phyloP scores from a whole-genome alignment of 1,140 invertebrate species.

The Tyrophagus putrescentiae region DNA sequence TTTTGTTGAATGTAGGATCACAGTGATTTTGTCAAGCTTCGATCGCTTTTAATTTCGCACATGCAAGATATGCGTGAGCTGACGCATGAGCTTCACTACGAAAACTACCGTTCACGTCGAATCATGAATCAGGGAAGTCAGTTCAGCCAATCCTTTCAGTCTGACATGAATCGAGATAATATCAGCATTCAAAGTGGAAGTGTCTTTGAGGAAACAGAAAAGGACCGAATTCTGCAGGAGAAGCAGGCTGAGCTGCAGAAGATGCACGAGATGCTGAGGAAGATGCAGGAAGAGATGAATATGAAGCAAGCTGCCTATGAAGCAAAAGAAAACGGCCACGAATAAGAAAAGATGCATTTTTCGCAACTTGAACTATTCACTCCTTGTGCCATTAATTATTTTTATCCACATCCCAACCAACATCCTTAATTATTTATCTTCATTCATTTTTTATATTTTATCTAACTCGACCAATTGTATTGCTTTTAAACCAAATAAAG shows the following conservation, averaged over 20 bases:
- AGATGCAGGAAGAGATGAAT: slow-evolving; percentile 25
- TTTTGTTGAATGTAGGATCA: no score
- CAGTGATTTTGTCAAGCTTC: slow-evolving; percentile 47
- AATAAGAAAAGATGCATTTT: not conserved
- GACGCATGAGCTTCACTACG: slow-evolving; percentile 43
- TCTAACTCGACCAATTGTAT: no score
- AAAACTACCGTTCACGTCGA: slow-evolving; percentile 39
- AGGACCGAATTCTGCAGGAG: slow-evolving; percentile 67
- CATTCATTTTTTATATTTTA: no score
- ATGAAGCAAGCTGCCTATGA: not conserved
- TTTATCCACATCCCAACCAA: no score
- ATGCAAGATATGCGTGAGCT: slow-evolving; percentile 42
- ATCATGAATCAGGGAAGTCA: no score
- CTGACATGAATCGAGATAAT: no score
- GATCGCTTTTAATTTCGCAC: slow-evolving; percentile 41
- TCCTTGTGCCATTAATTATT: no score
- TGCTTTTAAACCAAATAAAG: no score
- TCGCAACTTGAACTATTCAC: no score
- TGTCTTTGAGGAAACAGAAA: slow-evolving; percentile 39
- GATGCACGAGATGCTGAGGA: slow-evolving; percentile 29
- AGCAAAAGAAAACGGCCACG: not conserved
- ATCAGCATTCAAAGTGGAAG: slow-evolving; percentile 28
- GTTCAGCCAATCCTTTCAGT: slow-evolving; percentile 27
- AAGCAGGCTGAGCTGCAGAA: slow-evolving; percentile 53
- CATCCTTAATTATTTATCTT: no score